Conservation (phyloP, 2,797 vertebrate genomes). For the Danio albolineatus region DNA sequence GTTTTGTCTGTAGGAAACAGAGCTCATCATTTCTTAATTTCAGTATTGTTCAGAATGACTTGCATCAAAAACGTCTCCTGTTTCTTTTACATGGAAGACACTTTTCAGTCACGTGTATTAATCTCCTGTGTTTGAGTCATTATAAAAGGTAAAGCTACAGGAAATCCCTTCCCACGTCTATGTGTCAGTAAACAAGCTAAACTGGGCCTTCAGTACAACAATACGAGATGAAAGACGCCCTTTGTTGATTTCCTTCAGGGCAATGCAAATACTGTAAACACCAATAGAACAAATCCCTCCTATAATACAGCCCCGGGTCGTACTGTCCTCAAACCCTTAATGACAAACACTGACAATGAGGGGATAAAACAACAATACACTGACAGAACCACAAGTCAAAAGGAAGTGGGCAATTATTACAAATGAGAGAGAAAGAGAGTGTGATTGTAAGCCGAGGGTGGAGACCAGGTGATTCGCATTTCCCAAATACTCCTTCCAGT, state of each 20-base stretch:
- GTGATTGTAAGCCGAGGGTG: constrained; percentile 31
- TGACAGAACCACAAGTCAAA: constrained; percentile 26
- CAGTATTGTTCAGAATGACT: neutral
- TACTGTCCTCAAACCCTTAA: constrained; percentile 33
- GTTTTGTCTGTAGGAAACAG: neutral
- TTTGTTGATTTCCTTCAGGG: constrained; percentile 65
- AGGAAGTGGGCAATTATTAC: constrained; percentile 39
- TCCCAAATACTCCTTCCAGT: constrained; percentile 20
- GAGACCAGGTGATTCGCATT: constrained; percentile 28
- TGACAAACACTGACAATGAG: constrained; percentile 13
- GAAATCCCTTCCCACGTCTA: constrained; percentile 68
- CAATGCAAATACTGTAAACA: constrained; percentile 47
- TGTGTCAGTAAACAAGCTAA: constrained; percentile 63
- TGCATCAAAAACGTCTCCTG: neutral
- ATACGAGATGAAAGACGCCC: constrained; percentile 74
- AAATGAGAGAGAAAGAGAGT: constrained; percentile 20
- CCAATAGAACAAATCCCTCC: constrained; percentile 17
- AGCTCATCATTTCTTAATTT: neutral
- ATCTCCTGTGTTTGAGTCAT: constrained; percentile 47
- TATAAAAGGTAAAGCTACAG: constrained; percentile 57
- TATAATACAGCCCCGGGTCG: constrained; percentile 46
- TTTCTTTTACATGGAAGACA: neutral
- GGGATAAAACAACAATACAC: constrained; percentile 19
- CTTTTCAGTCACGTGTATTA: constrained; percentile 8
- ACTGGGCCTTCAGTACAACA: constrained; percentile 67